A percentile compares a stretch with the other conserved stretches of the same genome.
These are phyloP conservation scores for Urosaurus nigricauda DNA, from an alignment of 2,797 vertebrate genomes.

Conservation along the genomic window DNA sequence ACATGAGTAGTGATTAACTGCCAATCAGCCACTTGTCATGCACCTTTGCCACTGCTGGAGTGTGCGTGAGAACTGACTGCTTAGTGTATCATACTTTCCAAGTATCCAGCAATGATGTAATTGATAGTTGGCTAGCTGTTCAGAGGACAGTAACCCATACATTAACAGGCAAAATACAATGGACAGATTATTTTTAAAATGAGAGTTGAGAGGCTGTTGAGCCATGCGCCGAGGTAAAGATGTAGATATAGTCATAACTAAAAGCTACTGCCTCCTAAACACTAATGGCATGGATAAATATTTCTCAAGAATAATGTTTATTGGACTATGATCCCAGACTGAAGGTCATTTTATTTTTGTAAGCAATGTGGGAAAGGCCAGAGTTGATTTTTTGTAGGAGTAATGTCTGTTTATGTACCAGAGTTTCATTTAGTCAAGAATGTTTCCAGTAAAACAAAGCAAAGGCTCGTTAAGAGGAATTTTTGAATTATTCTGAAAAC, in stretches of 20 bases:
- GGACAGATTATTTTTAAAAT: neutral
- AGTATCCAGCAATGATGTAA: neutral
- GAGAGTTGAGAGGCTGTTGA: neutral
- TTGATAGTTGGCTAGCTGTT: neutral
- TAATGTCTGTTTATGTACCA: neutral
- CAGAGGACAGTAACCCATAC: neutral
- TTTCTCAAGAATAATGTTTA: neutral
- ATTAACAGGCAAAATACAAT: neutral
- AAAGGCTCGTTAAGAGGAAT: neutral
- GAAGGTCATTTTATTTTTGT: conserved; percentile 2
- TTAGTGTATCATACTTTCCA: neutral
- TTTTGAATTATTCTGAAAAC: conserved; percentile 2
- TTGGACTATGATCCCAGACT: neutral
- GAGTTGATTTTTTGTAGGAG: neutral
- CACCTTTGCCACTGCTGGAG: neutral
- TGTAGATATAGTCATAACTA: neutral
- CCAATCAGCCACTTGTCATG: neutral
- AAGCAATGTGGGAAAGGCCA: neutral
- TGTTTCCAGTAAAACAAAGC: neutral
- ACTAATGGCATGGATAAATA: neutral
- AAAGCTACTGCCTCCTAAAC: neutral
- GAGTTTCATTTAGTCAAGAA: neutral
- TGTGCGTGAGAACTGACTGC: neutral
- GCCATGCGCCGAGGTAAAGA: neutral
- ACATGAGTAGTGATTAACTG: neutral